These are phyloP conservation scores for Cataglyphis livida DNA, from an alignment of 2,888 invertebrate species.

Conservation along the genomic window DNA sequence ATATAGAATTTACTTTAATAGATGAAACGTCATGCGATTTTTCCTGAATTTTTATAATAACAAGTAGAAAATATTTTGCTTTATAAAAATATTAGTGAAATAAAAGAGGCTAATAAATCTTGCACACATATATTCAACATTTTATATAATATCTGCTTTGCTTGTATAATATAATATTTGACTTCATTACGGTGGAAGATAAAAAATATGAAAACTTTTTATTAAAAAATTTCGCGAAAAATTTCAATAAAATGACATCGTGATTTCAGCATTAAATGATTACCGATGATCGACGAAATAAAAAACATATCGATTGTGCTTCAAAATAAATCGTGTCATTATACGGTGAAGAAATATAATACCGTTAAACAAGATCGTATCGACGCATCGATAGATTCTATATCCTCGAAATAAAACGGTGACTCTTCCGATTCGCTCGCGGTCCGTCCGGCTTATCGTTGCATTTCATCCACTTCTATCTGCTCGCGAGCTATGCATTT, in stretches of 20 bases:
- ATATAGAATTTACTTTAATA: background rate
- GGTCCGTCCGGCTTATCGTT: background rate
- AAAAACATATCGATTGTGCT: background rate
- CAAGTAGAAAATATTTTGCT: background rate
- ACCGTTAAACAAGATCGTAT: constrained; percentile 27
- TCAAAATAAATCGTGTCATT: background rate
- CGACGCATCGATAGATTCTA: background rate
- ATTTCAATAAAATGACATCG: background rate
- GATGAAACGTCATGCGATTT: background rate
- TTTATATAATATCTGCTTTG: background rate
- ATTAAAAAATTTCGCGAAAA: background rate
- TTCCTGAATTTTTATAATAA: background rate
- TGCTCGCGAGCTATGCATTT: constrained; percentile 9
- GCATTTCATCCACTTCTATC: constrained; percentile 9
- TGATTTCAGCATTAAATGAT: background rate
- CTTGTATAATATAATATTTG: background rate
- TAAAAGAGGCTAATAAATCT: background rate
- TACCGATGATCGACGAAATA: background rate
- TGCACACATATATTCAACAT: background rate
- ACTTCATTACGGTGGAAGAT: background rate
- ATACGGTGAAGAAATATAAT: background rate
- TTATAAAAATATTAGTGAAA: background rate
- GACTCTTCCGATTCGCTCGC: background rate
- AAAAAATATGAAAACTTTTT: background rate
- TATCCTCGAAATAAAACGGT: constrained; percentile 25